Evolutionary conservation across 2,113 vertebrate species (phyloP).

Genomic region (Pteropus alecto): DNA sequence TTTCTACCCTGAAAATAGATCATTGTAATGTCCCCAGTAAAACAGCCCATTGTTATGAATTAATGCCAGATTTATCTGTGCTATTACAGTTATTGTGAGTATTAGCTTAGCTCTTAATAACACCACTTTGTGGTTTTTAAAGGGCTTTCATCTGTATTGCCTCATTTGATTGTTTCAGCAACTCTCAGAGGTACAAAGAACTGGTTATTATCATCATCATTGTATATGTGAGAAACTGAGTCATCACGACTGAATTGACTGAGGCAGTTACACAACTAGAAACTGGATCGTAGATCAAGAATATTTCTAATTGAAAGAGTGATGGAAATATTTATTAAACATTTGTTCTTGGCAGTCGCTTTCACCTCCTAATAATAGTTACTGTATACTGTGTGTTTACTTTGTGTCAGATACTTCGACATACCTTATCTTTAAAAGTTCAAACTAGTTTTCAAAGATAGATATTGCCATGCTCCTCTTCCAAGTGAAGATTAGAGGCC

Average conservation of each 20-base stretch:
- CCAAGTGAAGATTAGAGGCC: background rate
- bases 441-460: background rate
- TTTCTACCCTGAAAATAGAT: constrained; percentile 65
- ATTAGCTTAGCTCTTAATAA: constrained; percentile 59
- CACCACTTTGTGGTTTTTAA: background rate
- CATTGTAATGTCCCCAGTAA: constrained; percentile 50
- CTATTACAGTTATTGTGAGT: constrained; percentile 61
- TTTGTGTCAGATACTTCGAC: background rate
- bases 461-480: background rate
- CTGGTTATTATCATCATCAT: background rate
- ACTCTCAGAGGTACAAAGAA: background rate
- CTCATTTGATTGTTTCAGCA: constrained; percentile 24
- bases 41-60: constrained; percentile 39
- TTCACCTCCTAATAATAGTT: background rate
- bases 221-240: background rate
- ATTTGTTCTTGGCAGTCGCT: background rate
- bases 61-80: constrained; percentile 55
- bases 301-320: background rate
- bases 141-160: constrained; percentile 26
- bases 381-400: background rate
- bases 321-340: background rate
- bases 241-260: background rate
- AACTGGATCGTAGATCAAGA: background rate
- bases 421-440: background rate
- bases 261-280: background rate